Evolutionary conservation across 2,888 invertebrate species (phyloP).

Genomic region (Aporophyla lueneburgensis): DNA sequence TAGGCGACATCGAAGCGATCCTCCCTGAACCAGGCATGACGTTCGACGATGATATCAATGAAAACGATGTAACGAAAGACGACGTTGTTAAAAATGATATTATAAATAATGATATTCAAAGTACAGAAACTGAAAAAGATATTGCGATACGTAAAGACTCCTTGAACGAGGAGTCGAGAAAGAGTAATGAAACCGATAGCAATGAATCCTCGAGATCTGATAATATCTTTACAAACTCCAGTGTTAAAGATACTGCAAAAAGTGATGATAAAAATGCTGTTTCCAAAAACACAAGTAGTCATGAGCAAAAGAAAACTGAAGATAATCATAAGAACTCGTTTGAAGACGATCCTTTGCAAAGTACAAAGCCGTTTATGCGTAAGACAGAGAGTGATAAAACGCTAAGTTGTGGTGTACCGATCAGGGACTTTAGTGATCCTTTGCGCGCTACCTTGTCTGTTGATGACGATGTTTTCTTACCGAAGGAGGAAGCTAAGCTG

Average conservation of each 20-base stretch:
- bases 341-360: constrained; percentile 76
- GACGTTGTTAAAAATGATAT: constrained; percentile 36
- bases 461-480: constrained; percentile 87
- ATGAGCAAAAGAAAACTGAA: constrained; percentile 54
- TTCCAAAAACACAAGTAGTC: constrained; percentile 30
- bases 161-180: constrained; percentile 49
- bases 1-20: constrained; percentile 94
- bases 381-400: constrained; percentile 85
- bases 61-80: constrained; percentile 61
- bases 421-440: constrained; percentile 96
- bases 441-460: constrained; percentile 90
- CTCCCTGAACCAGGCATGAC: constrained; percentile 86
- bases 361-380: constrained; percentile 74
- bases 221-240: constrained; percentile 61
- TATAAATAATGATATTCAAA: constrained; percentile 42
- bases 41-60: constrained; percentile 79
- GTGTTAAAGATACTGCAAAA: constrained; percentile 45
- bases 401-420: constrained; percentile 88
- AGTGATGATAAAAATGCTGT: constrained; percentile 32
- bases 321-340: constrained; percentile 36
- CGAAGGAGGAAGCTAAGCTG: constrained; percentile 83
- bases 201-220: constrained; percentile 69
- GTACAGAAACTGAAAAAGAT: constrained; percentile 20
- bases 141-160: constrained; percentile 38
- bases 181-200: constrained; percentile 65